Evolutionary conservation across 2,888 invertebrate species (phyloP), one percentile per base, ranked within the genome.

Genomic region (Eupelmus urozonus): DNA sequence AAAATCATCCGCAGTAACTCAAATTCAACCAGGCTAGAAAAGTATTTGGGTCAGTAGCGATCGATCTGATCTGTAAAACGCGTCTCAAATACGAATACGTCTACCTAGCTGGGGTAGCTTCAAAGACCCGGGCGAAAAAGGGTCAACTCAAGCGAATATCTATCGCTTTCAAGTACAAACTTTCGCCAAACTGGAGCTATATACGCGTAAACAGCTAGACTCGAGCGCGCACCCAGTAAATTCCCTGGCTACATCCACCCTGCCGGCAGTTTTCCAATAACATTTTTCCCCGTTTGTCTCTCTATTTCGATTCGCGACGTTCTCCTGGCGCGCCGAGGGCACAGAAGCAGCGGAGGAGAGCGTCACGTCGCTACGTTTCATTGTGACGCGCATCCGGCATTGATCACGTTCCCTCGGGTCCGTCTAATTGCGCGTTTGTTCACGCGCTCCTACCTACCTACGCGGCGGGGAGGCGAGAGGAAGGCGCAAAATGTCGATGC

Each of bases 341-440:
- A 59, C 20, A 13, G 45, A 18, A 62, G 40, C 55, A 40, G 49
- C 16, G 60, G 16, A 20, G 18, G 40, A 40, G 18, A 51, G 45
- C 20, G 63, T 16, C 11, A 27, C 20, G 63, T 16, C 11, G 25
- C 18, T 9, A n/a, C 40, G 76, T 81, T 78, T 81, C 81, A 81
- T 81, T 81, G 80, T 81, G 59, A 18, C 27, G 66, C 66, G 78
- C 78, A 76, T 82, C 81, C 80, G 80, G 81, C 82, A 83, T 82
- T 82, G 83, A 83, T 82, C 82, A 82, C 71, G 78, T 76, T 75
- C 76, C 76, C 76, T 34, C 25, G 78, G 66, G 73, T 69, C 69
- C 81, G 80, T 82, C 83, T 83, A 83, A 83, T 83, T 83, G 80
- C 83, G 80, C 81, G 81, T 82, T 81, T 82, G 81, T 82, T 82